Base-by-base conservation (phyloP, 2,113 vertebrate species). In the Sula dactylatra region DNA sequence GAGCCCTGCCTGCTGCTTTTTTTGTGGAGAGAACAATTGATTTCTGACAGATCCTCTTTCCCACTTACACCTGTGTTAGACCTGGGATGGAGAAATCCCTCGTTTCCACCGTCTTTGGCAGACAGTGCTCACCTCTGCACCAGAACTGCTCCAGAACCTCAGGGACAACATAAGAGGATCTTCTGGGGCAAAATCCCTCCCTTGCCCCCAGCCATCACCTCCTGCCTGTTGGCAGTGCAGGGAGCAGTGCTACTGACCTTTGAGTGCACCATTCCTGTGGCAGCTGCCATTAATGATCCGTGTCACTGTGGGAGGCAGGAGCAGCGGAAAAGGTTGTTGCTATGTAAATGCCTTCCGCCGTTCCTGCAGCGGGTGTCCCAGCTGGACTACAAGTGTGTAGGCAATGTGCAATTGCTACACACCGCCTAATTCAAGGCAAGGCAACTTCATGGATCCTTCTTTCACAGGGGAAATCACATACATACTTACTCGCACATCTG, bases 401-500 rank as follows among this genome's bases (percentile, higher is more conserved):
- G 38, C 56, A 62, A 10, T 2, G 38, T 20, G 31, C 26, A 56
- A 1, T 26, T 6, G 1, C n/a, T n/a, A 70, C 70, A 64, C 47
- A 55, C 52, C 13, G 2, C 56, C 61, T 74, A 40, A 71, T 36
- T 55, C 56, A 45, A 72, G 70, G 36, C 82, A 64, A 74, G 61
- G 84, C 44, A 82, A 42, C 61, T 93, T 71, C 69, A 11, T 1
- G 2, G 61, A 21, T 64, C 66, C 26, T 42, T 36, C 59, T 82
- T 55, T 86, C 44, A 32, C 27, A 16, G 71, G 55, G 52, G 71
- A 55, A 45, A 9, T 86, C 71, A 24, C 5, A 1, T 25, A 38
- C 54, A 9, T 56, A 14, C 50, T 54, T 80, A 6, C 25, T 82
- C 0, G 0, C 4, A 0, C 10, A 25, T 69, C 62, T 92, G 44